Evolutionary conservation across 2,888 invertebrate species (phyloP), one percentile per base, ranked within the genome.

Genomic region (Synergus umbraculus): DNA sequence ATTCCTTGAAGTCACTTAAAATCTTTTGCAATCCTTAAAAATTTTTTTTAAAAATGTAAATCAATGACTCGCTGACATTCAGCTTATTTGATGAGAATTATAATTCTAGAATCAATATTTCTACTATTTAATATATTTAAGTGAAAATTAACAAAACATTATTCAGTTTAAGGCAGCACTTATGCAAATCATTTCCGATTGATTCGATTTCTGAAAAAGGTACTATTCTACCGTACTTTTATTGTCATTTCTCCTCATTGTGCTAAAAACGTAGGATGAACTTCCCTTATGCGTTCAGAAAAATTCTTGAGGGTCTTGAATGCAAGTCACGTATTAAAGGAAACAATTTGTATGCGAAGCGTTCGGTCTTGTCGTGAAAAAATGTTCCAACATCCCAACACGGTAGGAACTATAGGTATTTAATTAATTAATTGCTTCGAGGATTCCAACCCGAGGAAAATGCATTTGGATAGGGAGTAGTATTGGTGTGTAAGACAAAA

Each of bases 361-460:
- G 76, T 76, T 76, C 49, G 66, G 73, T 78, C 67, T 76, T 58
- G 66, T 65, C 77, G 78, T 66, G 77, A 49, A 79, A 81, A 79
- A 76, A 58, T 78, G 37, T 63, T 54, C 65, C 69, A 78, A 80
- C n/a, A 64, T 60, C 43, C 43, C 73, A 9, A 80, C 78, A 65
- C 76, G 37, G 69, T 63, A 66, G 67, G 65, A 78, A 79, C 63
- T 78, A 78, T 76, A 78, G 76, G 78, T 81, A 69, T 78, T 78
- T 76, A 81, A 81, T 81, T 81, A 76, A 81, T 81, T 78, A 78
- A 81, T 81, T 78, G 67, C 76, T 78, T 76, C 43, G 65, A 44
- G 67, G 76, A 76, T 73, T 58, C 49, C 66, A 78, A 49, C 64
- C 63, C 66, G 64, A 43, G 37, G 12, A 79, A 60, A 18, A 9